Conservation (phyloP, 2,888 invertebrate genomes). For the Vesta saturnalis region DNA sequence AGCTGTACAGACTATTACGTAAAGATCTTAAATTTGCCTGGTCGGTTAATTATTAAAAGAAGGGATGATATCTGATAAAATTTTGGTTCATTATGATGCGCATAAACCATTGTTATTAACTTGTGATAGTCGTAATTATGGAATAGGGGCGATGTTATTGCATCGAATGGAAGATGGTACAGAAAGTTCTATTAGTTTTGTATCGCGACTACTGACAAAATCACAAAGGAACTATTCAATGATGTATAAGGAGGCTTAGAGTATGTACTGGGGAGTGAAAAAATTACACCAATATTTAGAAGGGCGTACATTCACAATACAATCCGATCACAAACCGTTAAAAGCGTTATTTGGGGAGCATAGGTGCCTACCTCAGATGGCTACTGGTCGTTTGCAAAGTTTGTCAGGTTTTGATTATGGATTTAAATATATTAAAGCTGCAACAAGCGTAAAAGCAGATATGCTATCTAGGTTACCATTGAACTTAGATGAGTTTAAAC, state of each 20-base stretch:
- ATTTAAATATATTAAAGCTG: constrained; percentile 9
- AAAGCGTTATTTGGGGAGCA: too few relatives aligned
- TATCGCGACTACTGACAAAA: background rate
- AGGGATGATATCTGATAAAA: background rate
- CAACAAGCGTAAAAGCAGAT: background rate
- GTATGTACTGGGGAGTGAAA: too few relatives aligned
- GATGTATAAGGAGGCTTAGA: background rate
- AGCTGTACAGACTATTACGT: too few relatives aligned
- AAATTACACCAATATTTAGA: too few relatives aligned
- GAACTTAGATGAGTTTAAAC: too few relatives aligned
- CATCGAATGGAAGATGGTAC: background rate
- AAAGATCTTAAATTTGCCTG: background rate
- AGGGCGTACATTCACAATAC: too few relatives aligned
- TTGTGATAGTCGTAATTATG: background rate
- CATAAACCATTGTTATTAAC: too few relatives aligned
- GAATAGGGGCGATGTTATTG: background rate
- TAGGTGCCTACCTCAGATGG: constrained; percentile 12
- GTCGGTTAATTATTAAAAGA: background rate
- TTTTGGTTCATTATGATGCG: too few relatives aligned
- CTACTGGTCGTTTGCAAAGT: constrained; percentile 3
- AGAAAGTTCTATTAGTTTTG: too few relatives aligned
- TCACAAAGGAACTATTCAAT: background rate
- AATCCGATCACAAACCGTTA: background rate
- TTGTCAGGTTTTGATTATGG: constrained; percentile 6
- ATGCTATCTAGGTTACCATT: background rate